Base-by-base conservation (phyloP, 2,113 vertebrate genomes). In the Pteruthius melanotis region DNA sequence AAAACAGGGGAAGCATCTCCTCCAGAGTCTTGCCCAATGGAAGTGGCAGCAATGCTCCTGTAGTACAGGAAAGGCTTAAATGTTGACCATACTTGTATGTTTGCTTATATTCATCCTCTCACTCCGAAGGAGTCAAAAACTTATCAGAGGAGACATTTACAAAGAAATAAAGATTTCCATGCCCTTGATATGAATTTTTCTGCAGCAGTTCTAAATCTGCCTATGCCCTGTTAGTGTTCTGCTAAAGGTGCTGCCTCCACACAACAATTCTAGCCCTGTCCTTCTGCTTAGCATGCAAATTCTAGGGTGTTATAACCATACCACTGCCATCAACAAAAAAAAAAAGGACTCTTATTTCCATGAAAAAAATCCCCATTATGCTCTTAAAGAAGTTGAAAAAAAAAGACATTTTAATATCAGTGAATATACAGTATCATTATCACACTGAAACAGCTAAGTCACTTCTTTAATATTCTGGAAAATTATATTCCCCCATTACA, bases 391-490 rank as follows among this genome's bases (percentile, higher is more conserved):
- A 7, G 52, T 13, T 37, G 75, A 80, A 90, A 88, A 44, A 95
- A 79, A 7, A 84, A 10, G 75, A 77, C 74, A 87, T 63, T 86
- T 95, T 95, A 70, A 88, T 91, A 93, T 47, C 68, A 85, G 42
- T 72, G 90, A 91, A 88, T n/a, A 90, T 37, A 69, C 47, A 88
- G 64, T 75, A 93, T 70, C 82, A 95, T 61, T 88, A 90, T 31
- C 59, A 52, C 52, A 66, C 33, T 81, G 52, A 70, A 77, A 72
- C 53, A 82, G 40, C 65, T 14, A 82, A 72, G 26, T 42, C 1
- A 6, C 59, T 80, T 59, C 70, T 83, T 93, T 39, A 91, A 63
- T 74, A 80, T 76, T 77, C 59, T 7, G 11, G 45, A 95, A 90
- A 93, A 92, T 56, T 7, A 30, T 47, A 91, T 86, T 82, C 22